Evolutionary conservation across 2,797 vertebrate species (phyloP).

Genomic region (Decapterus maruadsi): DNA sequence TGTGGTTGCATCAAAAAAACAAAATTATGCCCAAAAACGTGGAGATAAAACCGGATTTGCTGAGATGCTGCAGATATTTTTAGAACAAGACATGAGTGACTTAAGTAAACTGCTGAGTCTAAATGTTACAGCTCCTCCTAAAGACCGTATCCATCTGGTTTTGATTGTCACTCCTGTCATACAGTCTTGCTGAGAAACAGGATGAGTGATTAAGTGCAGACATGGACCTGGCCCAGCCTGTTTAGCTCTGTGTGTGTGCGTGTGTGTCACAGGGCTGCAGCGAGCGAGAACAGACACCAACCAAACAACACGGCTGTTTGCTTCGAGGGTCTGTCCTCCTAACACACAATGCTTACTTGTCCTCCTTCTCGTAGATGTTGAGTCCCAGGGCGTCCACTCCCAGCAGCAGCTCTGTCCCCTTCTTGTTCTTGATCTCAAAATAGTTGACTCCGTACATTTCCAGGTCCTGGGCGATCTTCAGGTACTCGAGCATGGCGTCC

Average conservation of each 20-base stretch:
- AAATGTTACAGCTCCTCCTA: background rate
- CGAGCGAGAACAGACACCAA: slow-evolving; percentile 20
- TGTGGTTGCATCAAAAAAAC: too few species aligned
- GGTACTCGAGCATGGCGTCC: slow-evolving; percentile 95
- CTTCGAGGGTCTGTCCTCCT: background rate
- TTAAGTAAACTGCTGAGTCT: background rate
- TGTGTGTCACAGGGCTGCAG: slow-evolving; percentile 27
- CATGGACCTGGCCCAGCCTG: slow-evolving; percentile 44
- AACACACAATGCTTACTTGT: slow-evolving; percentile 89
- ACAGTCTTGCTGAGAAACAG: slow-evolving; percentile 44
- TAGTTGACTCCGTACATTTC: slow-evolving; percentile 99
- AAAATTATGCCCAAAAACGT: background rate
- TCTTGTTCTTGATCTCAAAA: slow-evolving; percentile 99
- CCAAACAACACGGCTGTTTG: background rate
- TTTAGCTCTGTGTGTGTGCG: slow-evolving; percentile 16
- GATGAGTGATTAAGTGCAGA: slow-evolving; percentile 46
- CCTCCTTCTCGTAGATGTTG: slow-evolving; percentile 96
- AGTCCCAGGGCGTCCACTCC: slow-evolving; percentile 97
- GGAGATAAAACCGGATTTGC: background rate
- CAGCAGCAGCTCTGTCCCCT: slow-evolving; percentile 95
- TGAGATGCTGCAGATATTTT: background rate
- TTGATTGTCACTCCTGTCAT: slow-evolving; percentile 42
- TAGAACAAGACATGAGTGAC: background rate
- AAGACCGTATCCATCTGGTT: slow-evolving; percentile 8
- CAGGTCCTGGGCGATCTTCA: slow-evolving; percentile 98